phyloP scores from a whole-genome alignment of 2,888 invertebrate species.

The Brenthis ino region DNA sequence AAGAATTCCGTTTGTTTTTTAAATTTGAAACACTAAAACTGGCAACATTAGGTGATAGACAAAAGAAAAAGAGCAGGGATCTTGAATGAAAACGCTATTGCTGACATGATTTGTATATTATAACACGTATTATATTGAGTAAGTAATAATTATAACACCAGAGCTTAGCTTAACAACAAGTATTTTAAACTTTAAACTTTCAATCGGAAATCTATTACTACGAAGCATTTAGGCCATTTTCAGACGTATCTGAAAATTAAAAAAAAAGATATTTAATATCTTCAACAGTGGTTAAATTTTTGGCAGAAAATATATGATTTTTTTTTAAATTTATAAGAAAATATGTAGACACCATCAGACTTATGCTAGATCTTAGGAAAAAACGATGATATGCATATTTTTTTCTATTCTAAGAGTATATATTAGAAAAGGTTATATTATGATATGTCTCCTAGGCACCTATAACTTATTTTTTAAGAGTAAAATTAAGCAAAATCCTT shows the following conservation, averaged over 20 bases:
- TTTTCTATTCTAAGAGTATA: constrained; percentile 41
- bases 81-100: constrained; percentile 52
- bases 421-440: constrained; percentile 45
- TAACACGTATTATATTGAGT: constrained; percentile 68
- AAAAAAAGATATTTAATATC: constrained; percentile 69
- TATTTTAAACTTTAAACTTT: constrained; percentile 41
- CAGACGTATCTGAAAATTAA: constrained; percentile 17
- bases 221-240: constrained; percentile 59
- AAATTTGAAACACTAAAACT: not conserved
- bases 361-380: constrained; percentile 50
- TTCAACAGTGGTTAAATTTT: constrained; percentile 60
- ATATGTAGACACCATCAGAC: constrained; percentile 61
- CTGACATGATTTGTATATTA: constrained; percentile 75
- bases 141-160: constrained; percentile 55
- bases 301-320: constrained; percentile 65
- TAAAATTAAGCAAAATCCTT: constrained; percentile 44
- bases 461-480: constrained; percentile 50
- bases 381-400: constrained; percentile 47
- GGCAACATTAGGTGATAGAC: not conserved
- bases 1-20: too few relatives aligned
- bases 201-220: constrained; percentile 29
- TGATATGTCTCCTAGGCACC: constrained; percentile 76
- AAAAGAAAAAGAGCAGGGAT: constrained; percentile 6
- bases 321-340: constrained; percentile 61
- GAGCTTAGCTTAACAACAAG: constrained; percentile 49